These are phyloP conservation scores for Mycteria americana DNA, from an alignment of 2,797 vertebrate species.

Conservation along the genomic window DNA sequence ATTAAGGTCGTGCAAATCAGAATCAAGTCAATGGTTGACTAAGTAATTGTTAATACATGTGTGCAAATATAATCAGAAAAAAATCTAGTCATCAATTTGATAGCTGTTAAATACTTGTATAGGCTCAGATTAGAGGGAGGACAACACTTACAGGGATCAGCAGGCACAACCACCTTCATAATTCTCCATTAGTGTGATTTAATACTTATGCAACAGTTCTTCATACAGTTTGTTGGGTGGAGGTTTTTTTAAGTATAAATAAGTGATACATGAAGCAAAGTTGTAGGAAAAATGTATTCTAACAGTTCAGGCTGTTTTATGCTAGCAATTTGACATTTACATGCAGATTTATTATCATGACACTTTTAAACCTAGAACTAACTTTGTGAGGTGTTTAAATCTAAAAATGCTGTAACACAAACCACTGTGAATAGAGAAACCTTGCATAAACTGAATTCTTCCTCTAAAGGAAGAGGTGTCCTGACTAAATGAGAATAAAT, in stretches of 20 bases:
- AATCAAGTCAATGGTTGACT: background rate
- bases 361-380: background rate
- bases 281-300: background rate
- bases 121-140: background rate
- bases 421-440: background rate
- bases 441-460: background rate
- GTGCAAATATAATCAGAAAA: background rate
- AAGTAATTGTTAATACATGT: background rate
- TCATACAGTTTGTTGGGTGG: background rate
- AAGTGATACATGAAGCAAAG: background rate
- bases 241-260: background rate
- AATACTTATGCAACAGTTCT: background rate
- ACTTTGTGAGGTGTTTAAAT: background rate
- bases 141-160: background rate
- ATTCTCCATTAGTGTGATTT: background rate
- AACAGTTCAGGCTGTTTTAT: background rate
- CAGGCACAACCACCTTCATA: background rate
- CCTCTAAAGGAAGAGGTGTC: background rate
- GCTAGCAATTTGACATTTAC: background rate
- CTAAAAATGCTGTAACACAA: background rate
- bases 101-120: background rate
- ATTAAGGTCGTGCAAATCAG: background rate
- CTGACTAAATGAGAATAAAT: background rate
- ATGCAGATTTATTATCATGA: background rate
- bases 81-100: background rate